phyloP scores from a whole-genome alignment of 2,113 vertebrate genomes.

The Melierax canorus region DNA sequence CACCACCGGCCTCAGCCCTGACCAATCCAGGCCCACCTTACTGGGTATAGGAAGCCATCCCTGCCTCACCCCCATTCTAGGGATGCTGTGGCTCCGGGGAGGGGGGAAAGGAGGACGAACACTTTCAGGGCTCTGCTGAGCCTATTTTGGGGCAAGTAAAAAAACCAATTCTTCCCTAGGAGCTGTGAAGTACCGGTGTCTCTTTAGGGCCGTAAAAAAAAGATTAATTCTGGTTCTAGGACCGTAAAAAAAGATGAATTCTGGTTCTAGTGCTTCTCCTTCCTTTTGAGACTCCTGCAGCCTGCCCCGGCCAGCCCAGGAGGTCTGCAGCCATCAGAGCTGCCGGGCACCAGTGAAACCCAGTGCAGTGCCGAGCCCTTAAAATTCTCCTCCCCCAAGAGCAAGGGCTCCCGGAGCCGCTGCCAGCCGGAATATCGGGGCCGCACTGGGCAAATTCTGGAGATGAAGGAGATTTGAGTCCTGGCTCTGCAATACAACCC shows the following conservation, averaged over 20 bases:
- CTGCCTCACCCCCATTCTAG: background rate
- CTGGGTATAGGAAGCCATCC: rapidly evolving
- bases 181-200: background rate
- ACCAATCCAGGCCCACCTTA: no score
- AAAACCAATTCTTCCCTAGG: background rate
- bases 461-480: background rate
- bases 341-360: background rate
- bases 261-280: background rate
- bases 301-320: background rate
- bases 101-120: no score
- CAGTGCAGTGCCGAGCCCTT: background rate
- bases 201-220: background rate
- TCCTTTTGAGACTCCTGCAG: background rate
- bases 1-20: background rate
- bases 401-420: background rate
- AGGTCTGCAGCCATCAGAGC: background rate
- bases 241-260: background rate
- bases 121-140: background rate
- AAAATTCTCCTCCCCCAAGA: background rate
- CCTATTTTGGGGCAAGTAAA: background rate
- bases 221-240: background rate
- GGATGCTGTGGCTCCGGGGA: background rate
- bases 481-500: background rate
- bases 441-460: background rate
- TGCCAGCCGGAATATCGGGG: background rate